A percentile compares a stretch with the other conserved stretches of the same genome.
These are phyloP conservation scores for Struthio camelus DNA, from an alignment of 2,113 vertebrate genomes.

Conservation along the genomic window DNA sequence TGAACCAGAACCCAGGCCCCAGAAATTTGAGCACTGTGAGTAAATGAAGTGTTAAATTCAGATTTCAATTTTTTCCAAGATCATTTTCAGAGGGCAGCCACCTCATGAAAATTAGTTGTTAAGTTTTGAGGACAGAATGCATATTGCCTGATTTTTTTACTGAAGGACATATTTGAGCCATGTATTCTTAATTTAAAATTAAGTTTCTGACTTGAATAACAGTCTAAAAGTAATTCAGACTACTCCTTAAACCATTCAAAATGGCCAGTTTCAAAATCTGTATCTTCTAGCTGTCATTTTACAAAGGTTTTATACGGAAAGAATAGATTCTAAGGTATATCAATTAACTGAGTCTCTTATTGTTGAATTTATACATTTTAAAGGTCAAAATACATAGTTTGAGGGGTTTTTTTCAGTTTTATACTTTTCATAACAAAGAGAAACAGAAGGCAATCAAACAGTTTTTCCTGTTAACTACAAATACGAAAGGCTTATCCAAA, in stretches of 20 bases:
- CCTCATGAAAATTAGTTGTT: neutral
- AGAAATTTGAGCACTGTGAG: neutral
- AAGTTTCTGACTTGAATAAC: neutral
- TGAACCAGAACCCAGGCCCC: neutral
- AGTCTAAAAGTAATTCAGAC: neutral
- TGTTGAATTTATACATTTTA: neutral
- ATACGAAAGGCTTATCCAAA: fast-evolving
- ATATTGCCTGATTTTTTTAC: neutral
- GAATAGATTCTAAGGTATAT: neutral
- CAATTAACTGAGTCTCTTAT: neutral
- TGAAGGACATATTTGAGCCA: neutral
- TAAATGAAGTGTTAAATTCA: neutral
- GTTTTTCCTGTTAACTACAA: neutral
- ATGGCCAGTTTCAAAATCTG: neutral
- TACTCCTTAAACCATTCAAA: neutral
- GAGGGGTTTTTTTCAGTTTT: neutral
- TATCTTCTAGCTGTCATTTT: neutral
- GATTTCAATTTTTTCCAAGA: neutral
- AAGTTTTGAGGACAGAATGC: neutral
- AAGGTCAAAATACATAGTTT: neutral
- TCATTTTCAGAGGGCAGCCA: neutral
- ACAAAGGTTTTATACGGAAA: neutral
- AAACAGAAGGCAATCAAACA: neutral
- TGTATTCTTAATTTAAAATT: neutral
- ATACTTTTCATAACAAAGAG: neutral